Percentiles rank a stretch among this genome's conserved stretches.
These are phyloP conservation scores for Ectropis crepuscularia DNA, from an alignment of 2,888 invertebrate species.

Conservation along the genomic window DNA sequence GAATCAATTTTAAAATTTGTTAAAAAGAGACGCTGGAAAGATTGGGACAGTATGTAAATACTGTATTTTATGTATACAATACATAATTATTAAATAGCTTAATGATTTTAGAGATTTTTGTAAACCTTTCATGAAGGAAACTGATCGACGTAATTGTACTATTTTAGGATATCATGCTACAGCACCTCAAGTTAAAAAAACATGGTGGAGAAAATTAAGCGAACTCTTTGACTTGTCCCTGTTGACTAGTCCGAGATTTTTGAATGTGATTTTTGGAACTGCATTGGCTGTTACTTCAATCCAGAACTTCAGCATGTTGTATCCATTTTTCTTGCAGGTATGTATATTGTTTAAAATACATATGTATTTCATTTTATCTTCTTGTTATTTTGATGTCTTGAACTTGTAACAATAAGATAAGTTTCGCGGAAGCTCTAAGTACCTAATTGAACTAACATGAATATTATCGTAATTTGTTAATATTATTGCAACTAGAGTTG, in stretches of 20 bases:
- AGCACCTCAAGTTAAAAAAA: slow-evolving; percentile 45
- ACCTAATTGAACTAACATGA: no score
- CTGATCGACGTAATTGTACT: neutral
- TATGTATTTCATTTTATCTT: neutral
- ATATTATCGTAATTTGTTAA: no score
- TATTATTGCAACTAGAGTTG: no score
- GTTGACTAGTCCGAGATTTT: slow-evolving; percentile 85
- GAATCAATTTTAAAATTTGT: no score
- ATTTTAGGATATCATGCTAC: slow-evolving; percentile 51
- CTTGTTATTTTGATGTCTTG: no score
- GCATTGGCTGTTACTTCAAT: slow-evolving; percentile 88
- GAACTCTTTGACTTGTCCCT: slow-evolving; percentile 87
- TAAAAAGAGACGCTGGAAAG: no score
- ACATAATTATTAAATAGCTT: neutral
- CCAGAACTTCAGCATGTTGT: slow-evolving; percentile 89
- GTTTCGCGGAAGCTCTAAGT: no score
- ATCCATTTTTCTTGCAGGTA: slow-evolving; percentile 88
- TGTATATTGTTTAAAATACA: slow-evolving; percentile 8
- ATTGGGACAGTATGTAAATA: no score
- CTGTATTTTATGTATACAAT: no score
- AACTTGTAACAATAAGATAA: no score
- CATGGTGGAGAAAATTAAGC: slow-evolving; percentile 61
- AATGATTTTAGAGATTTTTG: neutral
- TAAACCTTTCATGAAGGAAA: no score
- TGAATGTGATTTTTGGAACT: slow-evolving; percentile 88